Evolutionary conservation across 2,797 vertebrate species (phyloP), one percentile per base, ranked within the genome.

Genomic region (Gouania willdenowi): DNA sequence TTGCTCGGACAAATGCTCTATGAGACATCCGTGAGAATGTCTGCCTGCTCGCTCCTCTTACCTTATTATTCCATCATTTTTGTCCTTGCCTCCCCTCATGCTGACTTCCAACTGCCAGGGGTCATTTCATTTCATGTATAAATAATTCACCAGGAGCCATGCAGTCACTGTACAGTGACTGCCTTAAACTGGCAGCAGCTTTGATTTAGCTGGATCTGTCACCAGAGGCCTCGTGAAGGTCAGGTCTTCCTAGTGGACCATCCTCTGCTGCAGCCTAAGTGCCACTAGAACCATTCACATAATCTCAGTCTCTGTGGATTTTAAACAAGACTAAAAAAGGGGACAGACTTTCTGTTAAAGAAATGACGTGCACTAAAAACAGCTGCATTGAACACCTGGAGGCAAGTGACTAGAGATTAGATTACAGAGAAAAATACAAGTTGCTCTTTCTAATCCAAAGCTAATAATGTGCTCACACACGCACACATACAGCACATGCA

Each of bases 141-240:
- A 84, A 83, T 83, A 74, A 87, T 86, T 83, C 67, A 85, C 60
- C 24, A 47, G 50, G 46, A 59, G 59, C 66, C 55, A 14, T 43
- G 27, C 58, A 55, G 63, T 35, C 69, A 51, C 61, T 49, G 44
- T 42, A 44, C 45, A 33, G 48, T 38, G 41, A 43, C 53, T 66
- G 67, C 67, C 68, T 83, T 75, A 75, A 79, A 75, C 70, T 71
- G 80, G 76, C 71, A 67, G 68, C 66, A 60, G 64, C 64, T 79
- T 68, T 83, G 83, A 83, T 85, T 85, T 79, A 72, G 73, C 59
- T 59, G 39, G 57, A 75, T 56, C 44, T 59, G 66, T 77, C 76
- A 76, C 62, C 44, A 59, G 54, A 71, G 67, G 45, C 48, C 61
- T 54, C 47, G 22, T 59, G 75, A 84, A 86, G 81, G 84, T 84